Base-by-base conservation (phyloP, 1,140 invertebrate species). In the Ladona fulva region DNA sequence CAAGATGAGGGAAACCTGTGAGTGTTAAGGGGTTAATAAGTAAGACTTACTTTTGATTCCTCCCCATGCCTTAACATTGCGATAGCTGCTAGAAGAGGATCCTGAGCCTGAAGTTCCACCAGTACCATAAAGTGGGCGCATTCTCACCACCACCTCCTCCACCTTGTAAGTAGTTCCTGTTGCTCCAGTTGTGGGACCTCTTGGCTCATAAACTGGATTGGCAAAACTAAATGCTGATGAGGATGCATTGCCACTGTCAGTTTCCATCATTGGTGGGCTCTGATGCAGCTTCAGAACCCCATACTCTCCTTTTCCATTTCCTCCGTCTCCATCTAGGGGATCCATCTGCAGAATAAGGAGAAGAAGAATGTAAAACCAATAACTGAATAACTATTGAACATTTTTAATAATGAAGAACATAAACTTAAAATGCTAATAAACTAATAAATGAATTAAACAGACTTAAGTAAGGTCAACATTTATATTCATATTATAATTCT, bases 181-280 rank as follows among this genome's bases (percentile, higher is more conserved):
- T 66, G 52, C 24, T 3, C 52, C 52, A 19, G 52, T 88, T 16
- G 84, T 84, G 10, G 85, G 83, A 79, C 88, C 89, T 3, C 87
- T 88, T 6, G 91, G 88, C 80, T 94, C 93, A 79, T 95, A 94
- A 0, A 93, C 91, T 0, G 93, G 93, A 86, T 94, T 94, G 42
- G 92, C 91, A 82, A 92, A 93, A 80, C 91, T 92, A 76, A 92
- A 89, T 0, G 88, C 85, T 42, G 87, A 89, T 77, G 87, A 87
- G 11, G 76, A 59, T 52, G 76, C 16, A 44, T 77, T 0, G 76
- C 59, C 14, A 78, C 81, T 78, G 37, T 83, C 80, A 25, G 87
- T 84, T 79, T 87, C 84, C 42, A 82, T 80, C 75, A 83, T 84
- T 76, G 85, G 77, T 29, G 87, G 85, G 80, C 85, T 87, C 0